phyloP scores from a whole-genome alignment of 2,888 invertebrate genomes.

The Chrysodeixis includens region DNA sequence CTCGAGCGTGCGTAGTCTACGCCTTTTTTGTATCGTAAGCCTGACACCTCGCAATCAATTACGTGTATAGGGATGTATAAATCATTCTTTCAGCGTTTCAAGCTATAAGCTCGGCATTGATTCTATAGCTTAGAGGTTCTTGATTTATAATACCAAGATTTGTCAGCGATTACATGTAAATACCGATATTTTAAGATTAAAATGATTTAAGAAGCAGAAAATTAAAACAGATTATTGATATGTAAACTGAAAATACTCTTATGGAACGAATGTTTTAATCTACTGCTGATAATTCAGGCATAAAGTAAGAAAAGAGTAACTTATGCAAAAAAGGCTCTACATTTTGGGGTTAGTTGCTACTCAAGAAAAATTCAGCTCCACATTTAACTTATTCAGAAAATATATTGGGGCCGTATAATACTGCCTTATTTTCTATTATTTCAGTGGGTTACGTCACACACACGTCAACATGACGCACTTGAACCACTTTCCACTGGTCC shows the following conservation, averaged over 20 bases:
- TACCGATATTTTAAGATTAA: too few species aligned
- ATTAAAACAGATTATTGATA: neutral
- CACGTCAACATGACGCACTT: slow-evolving; percentile 75
- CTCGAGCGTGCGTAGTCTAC: neutral
- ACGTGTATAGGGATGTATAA: neutral
- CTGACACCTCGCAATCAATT: neutral
- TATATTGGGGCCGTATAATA: slow-evolving; percentile 15
- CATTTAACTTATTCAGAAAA: neutral
- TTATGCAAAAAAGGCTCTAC: neutral
- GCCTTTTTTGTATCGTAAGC: slow-evolving; percentile 1
- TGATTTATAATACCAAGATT: neutral
- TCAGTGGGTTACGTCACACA: slow-evolving; percentile 72
- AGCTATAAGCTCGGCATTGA: neutral
- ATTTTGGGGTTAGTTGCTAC: neutral
- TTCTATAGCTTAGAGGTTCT: neutral
- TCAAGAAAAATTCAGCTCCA: neutral
- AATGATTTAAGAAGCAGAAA: neutral
- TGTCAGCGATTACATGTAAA: neutral
- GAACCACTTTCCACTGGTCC: slow-evolving; percentile 61
- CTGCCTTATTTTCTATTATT: slow-evolving; percentile 44
- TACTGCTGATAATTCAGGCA: neutral
- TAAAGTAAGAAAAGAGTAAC: neutral
- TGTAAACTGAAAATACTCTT: neutral
- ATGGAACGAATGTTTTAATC: neutral
- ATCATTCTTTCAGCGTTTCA: neutral